Conservation (phyloP, 2,888 invertebrate species). For the Dinocampus coccinellae region DNA sequence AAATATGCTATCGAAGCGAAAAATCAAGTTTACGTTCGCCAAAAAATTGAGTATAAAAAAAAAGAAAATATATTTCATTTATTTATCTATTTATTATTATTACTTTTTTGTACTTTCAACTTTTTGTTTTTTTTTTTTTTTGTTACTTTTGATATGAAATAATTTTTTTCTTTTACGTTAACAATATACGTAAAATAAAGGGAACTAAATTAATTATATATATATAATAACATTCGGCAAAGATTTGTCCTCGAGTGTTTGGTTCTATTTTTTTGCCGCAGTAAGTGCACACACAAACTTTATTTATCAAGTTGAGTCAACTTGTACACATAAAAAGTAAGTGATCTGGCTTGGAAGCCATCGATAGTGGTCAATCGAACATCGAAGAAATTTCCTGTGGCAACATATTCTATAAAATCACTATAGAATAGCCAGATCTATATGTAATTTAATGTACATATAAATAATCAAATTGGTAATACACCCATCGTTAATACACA, state of each 20-base stretch:
- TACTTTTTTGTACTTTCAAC: neutral
- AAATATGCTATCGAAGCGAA: neutral
- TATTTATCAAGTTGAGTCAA: neutral
- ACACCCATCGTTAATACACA: conserved; percentile 6
- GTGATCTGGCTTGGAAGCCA: conserved; percentile 18
- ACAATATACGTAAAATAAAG: neutral
- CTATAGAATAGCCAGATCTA: too few relatives aligned
- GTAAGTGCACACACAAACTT: conserved; percentile 21
- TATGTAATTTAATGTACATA: too few relatives aligned
- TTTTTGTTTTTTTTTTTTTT: neutral
- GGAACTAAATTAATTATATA: neutral
- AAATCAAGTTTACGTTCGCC: neutral
- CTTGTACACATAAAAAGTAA: conserved; percentile 20
- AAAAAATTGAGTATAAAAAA: neutral
- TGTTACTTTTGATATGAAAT: neutral
- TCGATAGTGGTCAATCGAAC: conserved; percentile 25
- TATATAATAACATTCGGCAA: neutral
- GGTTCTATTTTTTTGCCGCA: neutral
- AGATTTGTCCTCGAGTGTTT: neutral
- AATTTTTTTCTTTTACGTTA: neutral
- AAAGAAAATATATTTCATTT: neutral
- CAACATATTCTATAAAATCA: too few relatives aligned
- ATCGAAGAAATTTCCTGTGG: conserved; percentile 16
- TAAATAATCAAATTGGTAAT: conserved; percentile 4
- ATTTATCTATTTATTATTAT: neutral